These are phyloP conservation scores for Euwallacea similis DNA, from an alignment of 1,140 invertebrate genomes.

Conservation along the genomic window DNA sequence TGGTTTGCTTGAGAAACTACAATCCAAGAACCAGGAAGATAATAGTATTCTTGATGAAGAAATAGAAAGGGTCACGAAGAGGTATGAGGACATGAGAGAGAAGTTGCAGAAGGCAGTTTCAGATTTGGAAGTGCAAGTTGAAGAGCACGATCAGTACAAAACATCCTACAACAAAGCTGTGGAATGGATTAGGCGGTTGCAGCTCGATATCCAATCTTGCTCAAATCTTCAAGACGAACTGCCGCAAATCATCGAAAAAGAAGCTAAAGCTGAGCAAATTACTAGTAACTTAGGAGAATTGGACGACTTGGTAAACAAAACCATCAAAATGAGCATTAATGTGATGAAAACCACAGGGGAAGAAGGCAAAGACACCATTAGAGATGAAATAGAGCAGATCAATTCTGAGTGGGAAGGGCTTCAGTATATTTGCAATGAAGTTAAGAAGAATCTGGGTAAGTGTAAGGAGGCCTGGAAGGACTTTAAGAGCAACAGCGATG, in stretches of 20 bases:
- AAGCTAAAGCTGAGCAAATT: conserved; percentile 72
- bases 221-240: conserved; percentile 83
- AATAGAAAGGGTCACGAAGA: conserved; percentile 68
- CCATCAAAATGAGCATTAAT: conserved; percentile 73
- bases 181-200: conserved; percentile 84
- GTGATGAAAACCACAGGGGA: conserved; percentile 80
- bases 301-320: conserved; percentile 71
- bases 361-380: conserved; percentile 83
- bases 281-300: conserved; percentile 68
- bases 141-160: conserved; percentile 85
- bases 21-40: conserved; percentile 67
- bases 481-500: conserved; percentile 75
- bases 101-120: conserved; percentile 65
- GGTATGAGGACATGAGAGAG: conserved; percentile 70
- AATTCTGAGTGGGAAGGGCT: conserved; percentile 85
- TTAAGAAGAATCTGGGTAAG: conserved; percentile 73
- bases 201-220: conserved; percentile 82
- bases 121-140: conserved; percentile 77
- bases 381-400: conserved; percentile 83
- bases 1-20: conserved; percentile 74
- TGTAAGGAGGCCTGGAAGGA: conserved; percentile 87
- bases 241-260: conserved; percentile 71
- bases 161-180: conserved; percentile 77
- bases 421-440: conserved; percentile 77
- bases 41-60: conserved; percentile 65